A percentile compares a stretch with the other conserved stretches of the same genome.
Conservation (phyloP, 1,140 invertebrate species). For the Aphelinus atriplicis region DNA sequence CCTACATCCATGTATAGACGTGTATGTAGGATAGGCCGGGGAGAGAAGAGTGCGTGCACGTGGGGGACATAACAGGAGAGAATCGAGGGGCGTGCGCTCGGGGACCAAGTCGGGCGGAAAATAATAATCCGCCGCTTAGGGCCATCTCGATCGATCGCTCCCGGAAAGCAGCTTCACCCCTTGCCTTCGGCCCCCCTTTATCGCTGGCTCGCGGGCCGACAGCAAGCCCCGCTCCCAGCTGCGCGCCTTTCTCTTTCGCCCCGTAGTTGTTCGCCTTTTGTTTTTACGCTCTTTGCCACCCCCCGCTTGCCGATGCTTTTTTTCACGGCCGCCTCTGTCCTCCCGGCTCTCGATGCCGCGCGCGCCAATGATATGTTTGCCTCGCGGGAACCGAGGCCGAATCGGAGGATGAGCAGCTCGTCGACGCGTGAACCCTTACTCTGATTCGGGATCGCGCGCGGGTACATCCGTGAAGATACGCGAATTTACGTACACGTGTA, state of each 20-base stretch:
- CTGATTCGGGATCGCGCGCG: no score
- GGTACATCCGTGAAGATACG: no score
- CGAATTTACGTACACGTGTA: no score
- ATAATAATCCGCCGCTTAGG: constrained; percentile 37
- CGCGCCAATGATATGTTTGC: no score
- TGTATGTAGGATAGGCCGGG: not conserved
- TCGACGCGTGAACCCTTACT: no score
- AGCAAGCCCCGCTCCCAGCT: no score
- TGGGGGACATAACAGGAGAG: not conserved
- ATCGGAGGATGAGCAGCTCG: no score
- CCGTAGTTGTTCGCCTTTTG: not conserved
- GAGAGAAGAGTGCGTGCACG: not conserved
- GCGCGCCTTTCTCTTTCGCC: not conserved
- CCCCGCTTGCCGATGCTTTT: not conserved
- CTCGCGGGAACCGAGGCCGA: no score
- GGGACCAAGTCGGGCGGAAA: constrained; percentile 38
- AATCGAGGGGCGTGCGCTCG: constrained; percentile 18
- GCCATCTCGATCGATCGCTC: constrained; percentile 36
- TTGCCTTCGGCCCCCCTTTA: constrained; percentile 6
- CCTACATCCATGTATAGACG: not conserved
- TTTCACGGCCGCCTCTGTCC: no score
- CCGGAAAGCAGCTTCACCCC: constrained; percentile 24
- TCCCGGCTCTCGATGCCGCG: no score
- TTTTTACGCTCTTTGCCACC: not conserved
- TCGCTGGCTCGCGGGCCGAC: not conserved